Conservation (phyloP, 2,797 vertebrate genomes). For the Tapirus indicus region DNA sequence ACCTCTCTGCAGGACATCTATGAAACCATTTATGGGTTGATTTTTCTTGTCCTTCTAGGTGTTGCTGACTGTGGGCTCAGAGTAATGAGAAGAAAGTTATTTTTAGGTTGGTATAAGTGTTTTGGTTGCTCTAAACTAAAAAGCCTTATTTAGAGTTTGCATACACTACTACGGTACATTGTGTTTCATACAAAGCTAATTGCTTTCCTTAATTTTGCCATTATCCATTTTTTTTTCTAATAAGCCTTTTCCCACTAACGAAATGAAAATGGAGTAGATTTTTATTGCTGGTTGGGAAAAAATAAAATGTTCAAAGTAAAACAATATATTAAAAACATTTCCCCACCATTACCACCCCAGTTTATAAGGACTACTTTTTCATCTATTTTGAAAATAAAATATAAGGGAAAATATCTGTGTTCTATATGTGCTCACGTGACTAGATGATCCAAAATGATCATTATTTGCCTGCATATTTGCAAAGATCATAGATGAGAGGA, state of each 20-base stretch:
- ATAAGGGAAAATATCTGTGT: neutral
- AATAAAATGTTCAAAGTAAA: conserved; percentile 37
- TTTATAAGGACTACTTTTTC: neutral
- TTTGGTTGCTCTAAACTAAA: conserved; percentile 81
- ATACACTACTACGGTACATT: conserved; percentile 77
- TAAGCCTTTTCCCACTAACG: conserved; percentile 72
- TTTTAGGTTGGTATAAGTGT: conserved; percentile 81
- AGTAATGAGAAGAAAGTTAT: conserved; percentile 85
- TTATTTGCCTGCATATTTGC: neutral
- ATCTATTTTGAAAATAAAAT: conserved; percentile 49
- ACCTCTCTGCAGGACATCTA: conserved; percentile 82
- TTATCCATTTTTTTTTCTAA: conserved; percentile 79
- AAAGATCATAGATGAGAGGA: neutral
- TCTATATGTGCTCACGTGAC: neutral
- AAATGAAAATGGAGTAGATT: conserved; percentile 69
- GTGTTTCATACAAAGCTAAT: conserved; percentile 83
- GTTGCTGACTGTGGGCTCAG: conserved; percentile 77
- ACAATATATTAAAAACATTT: neutral
- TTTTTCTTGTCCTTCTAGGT: conserved; percentile 83
- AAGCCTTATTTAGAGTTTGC: conserved; percentile 82
- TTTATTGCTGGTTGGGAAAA: conserved; percentile 41
- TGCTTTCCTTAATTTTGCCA: conserved; percentile 77
- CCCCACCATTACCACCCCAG: neutral
- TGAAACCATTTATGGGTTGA: conserved; percentile 80
- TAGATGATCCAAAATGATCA: neutral